Base-by-base conservation (phyloP, 2,797 vertebrate genomes). In the Ciconia nigra region DNA sequence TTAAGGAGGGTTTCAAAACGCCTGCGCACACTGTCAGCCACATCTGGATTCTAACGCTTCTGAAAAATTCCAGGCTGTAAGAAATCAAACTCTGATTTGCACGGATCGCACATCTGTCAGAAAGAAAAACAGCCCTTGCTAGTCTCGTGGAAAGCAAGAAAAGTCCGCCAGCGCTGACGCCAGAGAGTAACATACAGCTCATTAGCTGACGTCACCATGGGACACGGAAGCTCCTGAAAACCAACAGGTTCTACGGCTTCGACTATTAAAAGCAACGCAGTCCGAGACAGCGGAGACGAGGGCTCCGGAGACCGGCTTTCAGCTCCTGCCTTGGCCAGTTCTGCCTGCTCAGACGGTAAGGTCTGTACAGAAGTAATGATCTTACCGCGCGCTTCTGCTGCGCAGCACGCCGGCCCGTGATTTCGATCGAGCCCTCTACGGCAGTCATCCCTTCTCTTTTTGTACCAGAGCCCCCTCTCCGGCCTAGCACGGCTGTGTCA, bases 231-330 rank as follows among this genome's bases (percentile, higher is more conserved):
- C 69, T 80, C 72, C 70, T 42, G 33, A 49, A 83, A 77, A 33
- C 35, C 81, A 72, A 17, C 11, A 15, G 58, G 21, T 46, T 58
- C 58, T 24, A 4, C 67, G 58, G 73, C 77, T 13, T 1, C 1
- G 0, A 14, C 49, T 31, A 26, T 5, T 25, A 42, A 28, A 90
- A 47, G 59, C 41, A 39, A 9, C 22, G 33, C 26, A 16, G 3
- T 5, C 49, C 0, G 0, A 57, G 66, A 28, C 24, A 13, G 13
- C 42, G 33, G 73, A 33, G 63, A 31, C 0, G 0, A 26, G 52
- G 14, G 63, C 82, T 66, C 62, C 3, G 2, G 58, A 39, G 42
- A 67, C 12, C 47, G 8, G 82, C 59, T 22, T n/a, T 19, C 31
- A 21, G 66, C 59, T 47, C 52, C 46, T 5, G 52, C 46, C 31